Evolutionary conservation across 2,797 vertebrate species (phyloP).

Genomic region (Margarornis squamiger): DNA sequence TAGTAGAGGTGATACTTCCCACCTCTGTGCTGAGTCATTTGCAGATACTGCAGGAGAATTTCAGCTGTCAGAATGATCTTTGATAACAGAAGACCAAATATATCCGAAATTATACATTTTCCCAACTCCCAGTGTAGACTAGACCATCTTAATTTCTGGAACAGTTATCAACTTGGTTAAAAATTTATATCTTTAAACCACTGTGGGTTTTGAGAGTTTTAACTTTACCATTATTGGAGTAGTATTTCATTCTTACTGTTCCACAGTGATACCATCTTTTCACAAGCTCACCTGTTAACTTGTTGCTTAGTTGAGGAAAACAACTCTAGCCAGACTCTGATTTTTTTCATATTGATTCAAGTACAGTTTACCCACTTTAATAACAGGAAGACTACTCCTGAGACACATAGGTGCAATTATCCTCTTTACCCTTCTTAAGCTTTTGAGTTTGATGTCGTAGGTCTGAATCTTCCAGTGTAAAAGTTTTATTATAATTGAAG

Average conservation of each 20-base stretch:
- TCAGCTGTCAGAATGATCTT: neutral
- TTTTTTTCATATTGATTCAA: neutral
- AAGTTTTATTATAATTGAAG: neutral
- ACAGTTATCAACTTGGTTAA: neutral
- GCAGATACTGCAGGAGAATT: neutral
- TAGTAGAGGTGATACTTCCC: neutral
- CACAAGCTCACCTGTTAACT: neutral
- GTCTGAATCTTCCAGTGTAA: neutral
- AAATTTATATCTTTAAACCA: neutral
- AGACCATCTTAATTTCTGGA: neutral
- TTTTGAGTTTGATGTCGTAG: neutral
- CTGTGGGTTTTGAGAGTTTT: neutral
- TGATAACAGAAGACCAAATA: neutral
- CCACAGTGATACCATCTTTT: neutral
- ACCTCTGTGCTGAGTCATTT: neutral
- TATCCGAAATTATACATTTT: neutral
- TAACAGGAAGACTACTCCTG: neutral
- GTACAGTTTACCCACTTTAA: neutral
- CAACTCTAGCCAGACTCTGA: neutral
- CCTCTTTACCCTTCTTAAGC: neutral
- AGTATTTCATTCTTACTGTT: constrained; percentile 15
- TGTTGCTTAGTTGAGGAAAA: neutral
- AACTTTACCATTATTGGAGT: neutral
- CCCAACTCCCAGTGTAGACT: neutral
- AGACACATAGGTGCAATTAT: neutral